A percentile compares a stretch with the other conserved stretches of the same genome.
Conservation (phyloP, 2,113 vertebrate genomes). For the Hemiprocne comata region DNA sequence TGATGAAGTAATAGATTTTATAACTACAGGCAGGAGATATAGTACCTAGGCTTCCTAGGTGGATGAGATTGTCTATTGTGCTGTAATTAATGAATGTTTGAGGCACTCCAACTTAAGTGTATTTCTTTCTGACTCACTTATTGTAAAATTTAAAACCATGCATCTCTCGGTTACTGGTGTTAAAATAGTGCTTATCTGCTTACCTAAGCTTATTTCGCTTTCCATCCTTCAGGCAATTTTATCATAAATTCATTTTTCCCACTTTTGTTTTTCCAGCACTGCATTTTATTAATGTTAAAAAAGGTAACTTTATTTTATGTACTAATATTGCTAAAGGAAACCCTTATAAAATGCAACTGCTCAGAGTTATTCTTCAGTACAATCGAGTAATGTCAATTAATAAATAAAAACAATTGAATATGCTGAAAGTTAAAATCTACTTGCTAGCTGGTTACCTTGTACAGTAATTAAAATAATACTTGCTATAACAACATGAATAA, state of each 20-base stretch:
- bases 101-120: background rate
- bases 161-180: background rate
- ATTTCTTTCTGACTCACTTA: background rate
- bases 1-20: background rate
- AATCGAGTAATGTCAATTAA: conserved; percentile 43
- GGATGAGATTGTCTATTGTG: background rate
- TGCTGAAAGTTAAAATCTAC: conserved; percentile 58
- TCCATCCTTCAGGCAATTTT: background rate
- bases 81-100: background rate
- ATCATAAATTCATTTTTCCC: background rate
- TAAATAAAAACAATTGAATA: conserved; percentile 44
- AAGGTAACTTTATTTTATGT: conserved; percentile 43
- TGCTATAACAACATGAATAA: conserved; percentile 52
- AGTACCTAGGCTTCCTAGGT: background rate
- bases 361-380: conserved; percentile 37
- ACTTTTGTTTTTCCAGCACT: conserved; percentile 47
- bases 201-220: background rate
- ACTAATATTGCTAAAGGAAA: conserved; percentile 55
- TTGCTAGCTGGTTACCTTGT: conserved; percentile 51
- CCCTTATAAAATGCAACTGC: conserved; percentile 32
- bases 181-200: background rate
- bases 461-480: conserved; percentile 49
- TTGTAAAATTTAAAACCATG: background rate
- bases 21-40: background rate
- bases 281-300: conserved; percentile 35